A percentile compares a stretch with the other conserved stretches of the same genome.
Conservation (phyloP, 2,113 vertebrate genomes). For the Pontoporia blainvillei region DNA sequence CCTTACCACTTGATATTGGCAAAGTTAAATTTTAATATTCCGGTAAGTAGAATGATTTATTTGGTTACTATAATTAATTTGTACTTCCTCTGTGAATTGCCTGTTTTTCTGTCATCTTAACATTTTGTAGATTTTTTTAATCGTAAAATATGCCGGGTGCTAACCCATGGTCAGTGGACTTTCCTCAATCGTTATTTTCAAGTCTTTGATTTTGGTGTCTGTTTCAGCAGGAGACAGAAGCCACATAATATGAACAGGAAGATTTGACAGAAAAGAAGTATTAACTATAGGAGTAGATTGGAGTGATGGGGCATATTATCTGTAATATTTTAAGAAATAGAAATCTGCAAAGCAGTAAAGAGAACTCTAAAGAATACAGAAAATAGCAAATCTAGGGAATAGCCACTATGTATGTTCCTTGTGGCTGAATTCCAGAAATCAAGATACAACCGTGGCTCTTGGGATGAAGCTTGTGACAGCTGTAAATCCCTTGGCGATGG, state of each 20-base stretch:
- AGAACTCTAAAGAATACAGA: background rate
- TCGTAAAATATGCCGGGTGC: background rate
- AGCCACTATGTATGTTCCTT: background rate
- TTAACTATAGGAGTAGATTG: background rate
- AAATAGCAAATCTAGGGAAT: background rate
- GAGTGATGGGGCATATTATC: background rate
- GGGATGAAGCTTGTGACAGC: background rate
- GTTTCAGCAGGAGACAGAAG: background rate
- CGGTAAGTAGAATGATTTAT: background rate
- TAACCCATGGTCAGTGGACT: background rate
- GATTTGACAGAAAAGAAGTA: background rate
- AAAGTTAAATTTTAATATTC: background rate
- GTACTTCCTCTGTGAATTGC: background rate
- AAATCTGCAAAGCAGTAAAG: background rate
- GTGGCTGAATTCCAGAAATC: background rate
- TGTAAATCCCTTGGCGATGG: background rate
- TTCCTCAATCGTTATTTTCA: background rate
- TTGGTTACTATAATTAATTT: background rate
- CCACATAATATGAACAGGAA: background rate
- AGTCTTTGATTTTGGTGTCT: background rate
- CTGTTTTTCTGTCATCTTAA: background rate
- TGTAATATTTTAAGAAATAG: background rate
- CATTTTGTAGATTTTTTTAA: background rate
- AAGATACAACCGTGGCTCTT: background rate
- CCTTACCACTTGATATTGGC: background rate